These are phyloP conservation scores for Ips typographus DNA, from an alignment of 1,140 invertebrate genomes.

Conservation along the genomic window DNA sequence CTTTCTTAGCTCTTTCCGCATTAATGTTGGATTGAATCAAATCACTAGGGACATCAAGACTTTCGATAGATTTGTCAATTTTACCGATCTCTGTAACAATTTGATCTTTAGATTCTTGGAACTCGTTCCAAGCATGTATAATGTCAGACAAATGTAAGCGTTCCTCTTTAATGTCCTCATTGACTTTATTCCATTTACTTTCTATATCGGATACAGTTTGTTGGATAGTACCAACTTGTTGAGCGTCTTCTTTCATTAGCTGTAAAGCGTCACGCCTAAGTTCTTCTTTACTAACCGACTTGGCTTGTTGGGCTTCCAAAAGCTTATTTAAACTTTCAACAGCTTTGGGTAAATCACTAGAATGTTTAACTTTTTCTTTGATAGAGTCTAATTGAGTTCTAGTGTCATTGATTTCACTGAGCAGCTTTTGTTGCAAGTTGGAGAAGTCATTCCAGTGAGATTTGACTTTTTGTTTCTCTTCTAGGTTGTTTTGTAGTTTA, in stretches of 20 bases:
- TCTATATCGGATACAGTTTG: slow-evolving; percentile 74
- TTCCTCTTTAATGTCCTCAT: slow-evolving; percentile 71
- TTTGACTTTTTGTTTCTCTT: slow-evolving; percentile 67
- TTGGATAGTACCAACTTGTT: slow-evolving; percentile 75
- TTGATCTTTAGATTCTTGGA: slow-evolving; percentile 69
- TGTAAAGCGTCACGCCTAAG: slow-evolving; percentile 71
- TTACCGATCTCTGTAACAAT: slow-evolving; percentile 68
- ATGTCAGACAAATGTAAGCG: slow-evolving; percentile 73
- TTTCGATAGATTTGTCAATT: slow-evolving; percentile 62
- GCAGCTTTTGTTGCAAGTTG: slow-evolving; percentile 60
- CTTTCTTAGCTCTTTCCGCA: slow-evolving; percentile 73
- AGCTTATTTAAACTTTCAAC: slow-evolving; percentile 61
- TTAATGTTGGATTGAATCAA: slow-evolving; percentile 63
- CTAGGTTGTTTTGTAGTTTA: slow-evolving; percentile 64
- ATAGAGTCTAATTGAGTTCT: slow-evolving; percentile 58
- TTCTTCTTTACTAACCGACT: slow-evolving; percentile 58
- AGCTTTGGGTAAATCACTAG: slow-evolving; percentile 61
- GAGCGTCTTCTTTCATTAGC: slow-evolving; percentile 78
- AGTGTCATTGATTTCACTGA: slow-evolving; percentile 62
- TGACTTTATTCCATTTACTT: slow-evolving; percentile 76
- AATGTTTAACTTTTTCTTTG: slow-evolving; percentile 54
- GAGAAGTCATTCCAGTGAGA: slow-evolving; percentile 70
- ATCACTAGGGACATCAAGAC: slow-evolving; percentile 65
- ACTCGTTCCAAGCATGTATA: slow-evolving; percentile 72
- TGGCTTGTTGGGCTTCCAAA: slow-evolving; percentile 57